Conservation (phyloP, 2,113 vertebrate species). For the Eurypyga helias region DNA sequence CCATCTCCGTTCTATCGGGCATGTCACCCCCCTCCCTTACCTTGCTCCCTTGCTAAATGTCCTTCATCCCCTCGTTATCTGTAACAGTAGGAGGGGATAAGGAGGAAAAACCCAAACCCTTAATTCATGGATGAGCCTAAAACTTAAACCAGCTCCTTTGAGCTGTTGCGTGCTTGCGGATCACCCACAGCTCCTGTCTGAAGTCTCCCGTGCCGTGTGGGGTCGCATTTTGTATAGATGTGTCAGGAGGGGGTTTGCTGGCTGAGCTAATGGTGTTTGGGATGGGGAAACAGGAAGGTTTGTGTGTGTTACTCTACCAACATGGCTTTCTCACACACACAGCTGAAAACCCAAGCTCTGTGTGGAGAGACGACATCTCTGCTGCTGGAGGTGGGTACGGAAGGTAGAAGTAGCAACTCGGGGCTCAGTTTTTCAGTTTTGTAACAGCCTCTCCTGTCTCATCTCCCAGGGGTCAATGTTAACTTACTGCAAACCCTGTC, state of each 20-base stretch:
- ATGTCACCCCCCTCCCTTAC: not conserved
- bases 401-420: not conserved
- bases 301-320: not conserved
- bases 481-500: not conserved
- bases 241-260: not conserved
- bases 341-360: not conserved
- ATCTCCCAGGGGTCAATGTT: not conserved
- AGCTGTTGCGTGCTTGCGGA: not conserved
- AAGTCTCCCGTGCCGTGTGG: not conserved
- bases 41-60: not conserved
- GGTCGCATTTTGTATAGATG: not conserved
- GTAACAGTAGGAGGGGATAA: no score
- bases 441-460: not conserved
- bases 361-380: fast-evolving
- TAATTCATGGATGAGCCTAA: not conserved
- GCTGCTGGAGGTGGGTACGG: not conserved
- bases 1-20: fast-evolving
- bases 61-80: not conserved
- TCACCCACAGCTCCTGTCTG: not conserved
- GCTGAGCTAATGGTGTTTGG: not conserved
- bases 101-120: not conserved
- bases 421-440: not conserved
- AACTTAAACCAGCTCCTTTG: not conserved
- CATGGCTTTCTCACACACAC: not conserved
- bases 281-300: not conserved